Evolutionary conservation across 2,888 invertebrate species (phyloP), one percentile per base, ranked within the genome.

Genomic region (Agrotis exclamationis): DNA sequence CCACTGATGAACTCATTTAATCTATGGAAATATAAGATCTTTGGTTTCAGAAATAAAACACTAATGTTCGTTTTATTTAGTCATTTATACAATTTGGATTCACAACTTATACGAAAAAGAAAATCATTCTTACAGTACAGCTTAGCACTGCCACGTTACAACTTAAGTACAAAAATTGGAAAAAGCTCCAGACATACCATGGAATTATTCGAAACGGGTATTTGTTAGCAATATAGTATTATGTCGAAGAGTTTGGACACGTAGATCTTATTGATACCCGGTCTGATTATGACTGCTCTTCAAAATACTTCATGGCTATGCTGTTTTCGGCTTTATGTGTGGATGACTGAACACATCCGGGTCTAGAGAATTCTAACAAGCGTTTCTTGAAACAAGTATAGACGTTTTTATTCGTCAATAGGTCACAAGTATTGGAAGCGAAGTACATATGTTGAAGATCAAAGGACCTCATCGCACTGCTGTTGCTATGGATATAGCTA

Each of bases 21-120:
- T 39, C 39, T 11, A 39, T 39, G 33, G 7, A 33, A 7, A 28
- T 28, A 33, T 28, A 28, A 28, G 14, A 20, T 60, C n/a, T 44
- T 47, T 48, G 75, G 66, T 48, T 58, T 20, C n/a, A 24, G 13
- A 90, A 93, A 93, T 93, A 79, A 94, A 94, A 95, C 92, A 91
- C 76, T 86, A 79, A 83, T 91, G 9, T 84, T 89, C 85, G 91
- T 87, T 95, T 95, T 94, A 94, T 94, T 95, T 90, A 94, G 92
- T 95, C 90, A 91, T 93, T 93, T 94, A 93, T 93, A 94, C 93
- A 93, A 90, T 92, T 90, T 90, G 86, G 90, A 90, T 91, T 91
- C 91, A 93, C 92, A 94, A 93, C 92, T 93, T 88, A 94, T 90
- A 91, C 86, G 88, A 88, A 90, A 92, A 92, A 88, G 81, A 88